These are phyloP conservation scores for Lagothrix lagotricha DNA, from an alignment of 2,797 vertebrate species.

Conservation along the genomic window DNA sequence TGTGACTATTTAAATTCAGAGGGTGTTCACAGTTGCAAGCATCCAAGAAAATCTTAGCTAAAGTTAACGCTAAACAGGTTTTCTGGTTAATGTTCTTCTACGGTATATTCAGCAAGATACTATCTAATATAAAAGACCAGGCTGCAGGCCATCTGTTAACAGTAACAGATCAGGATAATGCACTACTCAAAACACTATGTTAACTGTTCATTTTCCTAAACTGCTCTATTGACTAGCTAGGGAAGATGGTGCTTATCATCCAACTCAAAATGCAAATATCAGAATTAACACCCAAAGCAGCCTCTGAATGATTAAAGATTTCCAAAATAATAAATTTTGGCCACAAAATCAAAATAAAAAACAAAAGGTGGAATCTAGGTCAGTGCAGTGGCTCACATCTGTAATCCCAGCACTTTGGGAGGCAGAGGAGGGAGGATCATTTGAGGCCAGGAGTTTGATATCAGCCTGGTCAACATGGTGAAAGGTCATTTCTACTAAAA, in stretches of 20 bases:
- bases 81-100: neutral
- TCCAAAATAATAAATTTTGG: neutral
- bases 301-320: neutral
- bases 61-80: neutral
- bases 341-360: neutral
- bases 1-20: constrained; percentile 20
- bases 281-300: constrained; percentile 40
- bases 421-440: neutral
- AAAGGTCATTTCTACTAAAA: neutral
- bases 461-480: neutral
- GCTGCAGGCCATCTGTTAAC: constrained; percentile 33
- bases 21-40: neutral
- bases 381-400: neutral
- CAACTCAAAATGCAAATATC: constrained; percentile 46
- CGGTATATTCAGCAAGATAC: neutral
- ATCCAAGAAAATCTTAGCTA: constrained; percentile 30
- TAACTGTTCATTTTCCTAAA: neutral
- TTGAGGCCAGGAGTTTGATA: neutral
- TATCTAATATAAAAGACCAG: neutral
- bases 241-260: neutral
- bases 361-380: neutral
- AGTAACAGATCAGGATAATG: neutral
- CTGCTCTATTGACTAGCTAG: neutral
- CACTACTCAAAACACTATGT: neutral
- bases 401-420: neutral